Base-by-base conservation (phyloP, 2,113 vertebrate genomes). In the Eulemur macaco region DNA sequence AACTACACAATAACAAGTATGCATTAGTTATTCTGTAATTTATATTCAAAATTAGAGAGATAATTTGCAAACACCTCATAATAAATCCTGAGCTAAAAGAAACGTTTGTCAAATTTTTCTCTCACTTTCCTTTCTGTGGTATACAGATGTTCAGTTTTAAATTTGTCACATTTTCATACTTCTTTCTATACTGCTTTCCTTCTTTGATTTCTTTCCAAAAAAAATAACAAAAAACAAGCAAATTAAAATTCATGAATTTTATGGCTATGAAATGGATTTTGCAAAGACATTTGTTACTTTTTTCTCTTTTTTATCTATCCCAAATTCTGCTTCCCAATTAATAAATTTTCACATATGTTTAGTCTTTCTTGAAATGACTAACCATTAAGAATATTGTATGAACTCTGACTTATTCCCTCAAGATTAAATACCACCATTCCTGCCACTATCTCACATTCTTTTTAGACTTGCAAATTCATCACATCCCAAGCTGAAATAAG, bases 61-160 rank as follows among this genome's bases (percentile, higher is more conserved):
- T 34, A 95, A 97, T 96, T 96, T 93, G 82, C 78, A 94, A 97
- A 96, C 66, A 97, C 88, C 93, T 95, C 77, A 96, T 91, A 94
- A 96, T 94, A 96, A 96, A 94, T 94, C 34, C 47, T 68, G 47
- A 96, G 42, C 78, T 94, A 87, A 91, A 95, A 92, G 29, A 92
- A 92, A 90, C 0, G 6, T 87, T 95, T 96, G 66, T 94, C 89
- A 96, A 52, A 73, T 68, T 94, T 92, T 95, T 91, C 52, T 96
- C 64, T 95, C 80, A 90, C 47, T 94, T 96, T 91, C 8, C 8
- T 97, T 90, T 71, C 47, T 91, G 15, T 81, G 23, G 39, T 83
- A 92, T 91, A 47, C 68, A 95, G 95, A 96, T 90, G 76, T 97
- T 96, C 58, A 82, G 11, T 95, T 97, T 94, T 82, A 96, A 95